phyloP scores from a whole-genome alignment of 2,888 invertebrate genomes.

The Cerastoderma edule region DNA sequence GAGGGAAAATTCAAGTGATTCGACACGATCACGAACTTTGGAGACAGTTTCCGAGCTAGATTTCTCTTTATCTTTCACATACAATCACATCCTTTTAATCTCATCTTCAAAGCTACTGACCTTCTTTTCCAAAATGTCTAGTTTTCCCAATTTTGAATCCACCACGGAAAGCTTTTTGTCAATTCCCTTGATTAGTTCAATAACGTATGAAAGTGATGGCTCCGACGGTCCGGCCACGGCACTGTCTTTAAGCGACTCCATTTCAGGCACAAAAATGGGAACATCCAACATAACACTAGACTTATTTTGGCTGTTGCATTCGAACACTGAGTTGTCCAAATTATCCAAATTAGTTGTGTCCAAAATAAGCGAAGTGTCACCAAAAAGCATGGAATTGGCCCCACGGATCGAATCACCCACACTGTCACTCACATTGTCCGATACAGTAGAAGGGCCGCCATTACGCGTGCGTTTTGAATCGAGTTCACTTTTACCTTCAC shows the following conservation, averaged over 20 bases:
- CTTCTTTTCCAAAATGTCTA: neutral
- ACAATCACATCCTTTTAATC: neutral
- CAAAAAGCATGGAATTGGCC: slow-evolving; percentile 9
- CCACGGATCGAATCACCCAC: slow-evolving; percentile 1
- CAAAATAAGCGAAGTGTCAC: neutral
- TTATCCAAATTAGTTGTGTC: neutral
- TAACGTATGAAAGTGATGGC: too few relatives aligned
- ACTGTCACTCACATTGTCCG: neutral
- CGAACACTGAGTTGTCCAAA: neutral
- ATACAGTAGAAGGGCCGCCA: slow-evolving; percentile 18
- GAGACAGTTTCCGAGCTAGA: neutral
- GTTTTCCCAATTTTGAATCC: neutral
- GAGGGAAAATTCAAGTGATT: neutral
- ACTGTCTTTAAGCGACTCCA: neutral
- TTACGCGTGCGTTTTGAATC: slow-evolving; percentile 8
- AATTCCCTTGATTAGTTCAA: neutral
- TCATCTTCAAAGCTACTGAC: neutral
- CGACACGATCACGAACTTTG: neutral
- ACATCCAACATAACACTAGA: too few relatives aligned
- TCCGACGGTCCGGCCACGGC: neutral
- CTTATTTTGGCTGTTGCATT: neutral
- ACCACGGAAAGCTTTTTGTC: neutral
- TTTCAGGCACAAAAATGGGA: neutral
- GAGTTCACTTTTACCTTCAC: slow-evolving; percentile 6
- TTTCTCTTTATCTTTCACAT: neutral